Base-by-base conservation (phyloP, 2,797 vertebrate genomes). In the Menidia menidia region DNA sequence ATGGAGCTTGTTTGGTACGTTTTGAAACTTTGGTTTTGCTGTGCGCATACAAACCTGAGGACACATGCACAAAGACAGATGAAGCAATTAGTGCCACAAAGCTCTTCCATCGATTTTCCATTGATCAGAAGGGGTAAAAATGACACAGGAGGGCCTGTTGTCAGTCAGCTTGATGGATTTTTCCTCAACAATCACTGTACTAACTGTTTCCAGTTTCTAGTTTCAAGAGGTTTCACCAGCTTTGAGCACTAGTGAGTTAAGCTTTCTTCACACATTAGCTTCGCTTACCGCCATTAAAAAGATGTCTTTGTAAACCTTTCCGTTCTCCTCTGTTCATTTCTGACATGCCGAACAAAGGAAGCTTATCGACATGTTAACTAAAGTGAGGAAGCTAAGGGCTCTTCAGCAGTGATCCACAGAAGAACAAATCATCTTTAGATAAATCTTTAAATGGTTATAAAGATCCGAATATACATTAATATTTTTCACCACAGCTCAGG, bases 71-170 rank as follows among this genome's bases (percentile, higher is more conserved):
- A 81, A 65, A 82, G 78, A 87, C 30, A 71, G 59, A 82, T 86
- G 86, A 86, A 69, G 77, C 77, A 89, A 86, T 86, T 85, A 79
- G 48, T 50, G 43, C 72, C 39, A 54, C 66, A 78, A 74, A 78
- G 64, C 64, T 59, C 62, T 55, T 54, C 57, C 44, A 78, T 73
- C 67, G 86, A 88, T 85, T 80, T 81, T 52, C 55, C 64, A 72
- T 82, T 83, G 63, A 88, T 77, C 44, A 4, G 19, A 57, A 32
- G 3, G n/a, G 35, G 60, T 81, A 78, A 71, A 69, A 62, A 83
- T 71, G 31, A 35, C 31, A 18, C 19, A 75, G 47, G 75, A 42
- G 47, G 41, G 61, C 50, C 16, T 54, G 31, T 16, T 68, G 57
- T 62, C 58, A 57, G 18, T 41, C 51, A 16, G 48, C 74, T 45